Base-by-base conservation (phyloP, 2,113 vertebrate genomes). In the Damaliscus lunatus region DNA sequence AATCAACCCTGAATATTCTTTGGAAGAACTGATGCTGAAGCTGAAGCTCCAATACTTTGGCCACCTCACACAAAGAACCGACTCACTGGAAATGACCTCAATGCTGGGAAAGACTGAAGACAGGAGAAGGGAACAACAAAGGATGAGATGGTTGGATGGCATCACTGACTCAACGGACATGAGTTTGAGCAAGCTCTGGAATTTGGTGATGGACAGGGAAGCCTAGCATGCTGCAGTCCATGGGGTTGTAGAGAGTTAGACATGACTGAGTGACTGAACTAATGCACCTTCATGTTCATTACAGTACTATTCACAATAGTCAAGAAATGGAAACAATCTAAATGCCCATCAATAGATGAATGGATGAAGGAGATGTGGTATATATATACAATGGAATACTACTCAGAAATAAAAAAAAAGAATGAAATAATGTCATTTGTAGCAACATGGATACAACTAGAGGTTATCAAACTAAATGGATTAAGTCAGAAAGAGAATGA, bases 161-260 rank as follows among this genome's bases (percentile, higher is more conserved):
- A 71, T 71, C 64, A 36, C 64, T 23, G 17, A 71, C 64, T 71
- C 9, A 3, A 36, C 36, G n/a, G 64, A 71, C 19, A 71, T 71
- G 19, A 36, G n/a, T 71, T 71, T 36, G 64, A 36, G 64, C 64
- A 71, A 71, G n/a, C n/a, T 36, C 9, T 71, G 64, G 19, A 71
- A 71, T 36, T 36, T 71, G 64, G 19, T 71, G 17, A 71, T 36
- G 19, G 64, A 36, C 64, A 36, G 19, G 9, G n/a, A 71, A 71
- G 2, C 4, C 64, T 23, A 9, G 10, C 8, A 0, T 71, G n/a
- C 64, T 71, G 62, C 33, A 67, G 33, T 19, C 33, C 62, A 67
- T 67, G 64, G 64, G 17, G 19, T 71, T 0, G 0, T n/a, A 71
- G 64, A 71, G n/a, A 71, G 4, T 3, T 5, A 0, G 9, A 71